Percentiles rank a stretch among this genome's conserved stretches.
These are phyloP conservation scores for Benitochromis conjunctus DNA, from an alignment of 2,113 vertebrate genomes.

Conservation along the genomic window DNA sequence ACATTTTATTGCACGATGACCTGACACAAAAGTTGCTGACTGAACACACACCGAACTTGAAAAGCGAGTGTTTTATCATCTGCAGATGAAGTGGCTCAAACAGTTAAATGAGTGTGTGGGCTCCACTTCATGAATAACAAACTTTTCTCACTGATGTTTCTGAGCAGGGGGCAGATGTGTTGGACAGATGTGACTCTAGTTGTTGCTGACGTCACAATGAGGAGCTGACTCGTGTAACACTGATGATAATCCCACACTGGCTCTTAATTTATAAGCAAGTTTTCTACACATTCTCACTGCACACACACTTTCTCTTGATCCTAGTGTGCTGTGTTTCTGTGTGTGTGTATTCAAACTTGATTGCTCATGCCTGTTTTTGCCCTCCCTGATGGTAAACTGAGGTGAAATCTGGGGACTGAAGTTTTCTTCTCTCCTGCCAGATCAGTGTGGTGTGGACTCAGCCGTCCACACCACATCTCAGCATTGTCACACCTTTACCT, in stretches of 20 bases:
- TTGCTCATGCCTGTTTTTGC: conserved; percentile 1
- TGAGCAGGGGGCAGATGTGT: neutral
- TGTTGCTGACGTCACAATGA: neutral
- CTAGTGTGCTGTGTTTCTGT: neutral
- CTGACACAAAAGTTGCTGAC: neutral
- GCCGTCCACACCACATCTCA: neutral
- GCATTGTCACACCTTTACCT: neutral
- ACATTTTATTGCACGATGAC: neutral
- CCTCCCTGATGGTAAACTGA: neutral
- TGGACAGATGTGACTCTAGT: neutral
- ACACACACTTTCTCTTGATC: neutral
- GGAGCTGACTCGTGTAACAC: neutral
- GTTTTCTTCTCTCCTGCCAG: neutral
- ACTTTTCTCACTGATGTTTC: neutral
- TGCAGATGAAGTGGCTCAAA: neutral
- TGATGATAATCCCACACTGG: neutral
- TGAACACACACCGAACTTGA: neutral
- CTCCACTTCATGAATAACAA: neutral
- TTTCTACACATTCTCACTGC: neutral
- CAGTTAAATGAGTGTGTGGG: neutral
- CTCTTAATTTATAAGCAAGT: neutral
- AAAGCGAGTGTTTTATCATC: neutral
- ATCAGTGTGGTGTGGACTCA: conserved; percentile 6
- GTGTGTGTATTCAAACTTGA: neutral
- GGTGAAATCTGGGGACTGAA: neutral